Percentiles rank a stretch among this genome's conserved stretches.
Evolutionary conservation across 2,113 vertebrate species (phyloP).

Genomic region (Seriola quinqueradiata): DNA sequence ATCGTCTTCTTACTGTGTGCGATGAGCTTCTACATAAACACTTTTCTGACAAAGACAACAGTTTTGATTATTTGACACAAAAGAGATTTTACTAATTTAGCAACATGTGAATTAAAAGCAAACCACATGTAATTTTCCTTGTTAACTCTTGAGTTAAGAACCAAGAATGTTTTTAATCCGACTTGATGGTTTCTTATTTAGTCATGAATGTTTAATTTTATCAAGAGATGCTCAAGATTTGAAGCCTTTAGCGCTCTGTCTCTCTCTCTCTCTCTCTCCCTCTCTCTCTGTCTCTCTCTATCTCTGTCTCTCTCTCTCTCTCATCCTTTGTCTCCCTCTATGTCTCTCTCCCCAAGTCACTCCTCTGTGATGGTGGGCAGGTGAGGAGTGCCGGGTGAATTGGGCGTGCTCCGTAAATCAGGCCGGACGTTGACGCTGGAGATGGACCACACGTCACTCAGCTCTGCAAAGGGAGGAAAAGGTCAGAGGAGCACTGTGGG

Average conservation of each 20-base stretch:
- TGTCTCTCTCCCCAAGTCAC: constrained; percentile 26
- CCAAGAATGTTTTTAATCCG: no score
- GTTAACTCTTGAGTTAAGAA: no score
- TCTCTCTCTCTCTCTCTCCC: background rate
- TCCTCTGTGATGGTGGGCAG: constrained; percentile 84
- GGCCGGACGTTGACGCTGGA: constrained; percentile 78
- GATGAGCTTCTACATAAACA: background rate
- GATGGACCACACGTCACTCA: constrained; percentile 87
- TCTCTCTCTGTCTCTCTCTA: background rate
- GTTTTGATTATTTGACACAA: background rate
- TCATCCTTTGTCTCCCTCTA: background rate
- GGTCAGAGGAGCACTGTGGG: background rate
- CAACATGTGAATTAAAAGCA: background rate
- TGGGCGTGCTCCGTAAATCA: constrained; percentile 74
- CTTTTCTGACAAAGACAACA: background rate
- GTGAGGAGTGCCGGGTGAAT: constrained; percentile 69
- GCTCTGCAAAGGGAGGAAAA: constrained; percentile 70
- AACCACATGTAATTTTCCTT: background rate
- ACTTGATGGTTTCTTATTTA: background rate
- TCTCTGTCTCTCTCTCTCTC: background rate
- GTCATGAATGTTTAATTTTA: background rate
- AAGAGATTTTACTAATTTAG: background rate
- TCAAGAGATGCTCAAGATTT: background rate
- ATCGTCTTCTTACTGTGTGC: background rate
- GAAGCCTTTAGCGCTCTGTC: no score